Base-by-base conservation (phyloP, 2,797 vertebrate genomes). In the Eidolon dupreanum region DNA sequence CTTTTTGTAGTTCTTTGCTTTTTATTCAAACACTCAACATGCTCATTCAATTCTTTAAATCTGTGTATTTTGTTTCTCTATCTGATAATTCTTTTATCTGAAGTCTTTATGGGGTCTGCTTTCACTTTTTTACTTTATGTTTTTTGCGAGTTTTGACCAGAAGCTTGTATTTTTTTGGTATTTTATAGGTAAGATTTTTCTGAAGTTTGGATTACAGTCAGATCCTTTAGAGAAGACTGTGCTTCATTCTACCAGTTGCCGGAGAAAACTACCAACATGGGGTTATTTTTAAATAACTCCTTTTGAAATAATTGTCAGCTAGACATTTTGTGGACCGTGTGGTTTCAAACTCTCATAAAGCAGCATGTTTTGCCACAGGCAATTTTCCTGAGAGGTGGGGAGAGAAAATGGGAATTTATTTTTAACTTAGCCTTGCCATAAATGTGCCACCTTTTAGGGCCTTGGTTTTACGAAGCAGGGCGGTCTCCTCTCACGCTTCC, bases 301-400 rank as follows among this genome's bases (percentile, higher is more conserved):
- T 41, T 93, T 93, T 51, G 86, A 93, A 86, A n/a, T 70, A 85
- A 82, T 70, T 33, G 41, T 59, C n/a, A 89, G 13, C 8, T 78
- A 31, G 38, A 78, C 24, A 31, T 85, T 63, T 73, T 55, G 16
- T 85, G 16, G n/a, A 85, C 16, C 24, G 8, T 49, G 16, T 15
- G 4, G 13, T 19, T 88, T 65, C 73, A 55, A 15, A 81, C 59
- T 85, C 36, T 51, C 41, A 26, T 46, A n/a, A 93, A 43, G 55
- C 70, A 59, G 10, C 53, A 16, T n/a, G 13, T 77, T n/a, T 95
- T 57, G 22, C 22, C 53, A 57, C 10, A 43, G 70, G 31, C 51
- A 28, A 1, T 43, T 86, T 71, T 82, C 75, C 68, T 51, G 26
- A 33, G 10, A 71, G 26, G 9, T 11, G 2, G 36, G 36, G 8